Percentiles rank a stretch among this genome's conserved stretches.
Evolutionary conservation across 2,113 vertebrate species (phyloP).

Genomic region (Hippotragus niger): DNA sequence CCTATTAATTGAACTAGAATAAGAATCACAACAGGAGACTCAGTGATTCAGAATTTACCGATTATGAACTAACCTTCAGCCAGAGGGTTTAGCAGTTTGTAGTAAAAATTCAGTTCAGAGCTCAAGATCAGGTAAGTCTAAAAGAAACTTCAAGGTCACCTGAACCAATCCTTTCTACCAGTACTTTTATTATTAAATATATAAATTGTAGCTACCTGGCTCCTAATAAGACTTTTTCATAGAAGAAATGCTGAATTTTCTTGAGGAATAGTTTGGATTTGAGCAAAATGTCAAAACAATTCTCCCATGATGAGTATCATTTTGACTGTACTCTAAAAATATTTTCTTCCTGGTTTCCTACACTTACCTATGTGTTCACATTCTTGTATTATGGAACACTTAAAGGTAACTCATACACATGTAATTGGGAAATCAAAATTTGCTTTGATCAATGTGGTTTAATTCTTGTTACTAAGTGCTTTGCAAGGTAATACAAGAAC

Average conservation of each 20-base stretch:
- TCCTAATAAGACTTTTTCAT: constrained; percentile 32
- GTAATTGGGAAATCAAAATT: neutral
- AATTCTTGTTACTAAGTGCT: constrained; percentile 24
- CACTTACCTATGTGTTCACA: neutral
- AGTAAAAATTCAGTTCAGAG: constrained; percentile 16
- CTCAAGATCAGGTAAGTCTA: neutral
- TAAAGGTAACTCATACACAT: neutral
- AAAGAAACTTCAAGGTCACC: constrained; percentile 2
- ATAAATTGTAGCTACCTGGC: neutral
- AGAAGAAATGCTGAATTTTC: constrained; percentile 7
- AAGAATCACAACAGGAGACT: neutral
- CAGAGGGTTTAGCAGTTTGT: neutral
- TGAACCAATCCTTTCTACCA: neutral
- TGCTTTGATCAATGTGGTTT: neutral
- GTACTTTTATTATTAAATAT: neutral
- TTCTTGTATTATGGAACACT: neutral
- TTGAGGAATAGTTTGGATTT: neutral
- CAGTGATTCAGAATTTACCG: neutral
- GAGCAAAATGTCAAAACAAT: neutral
- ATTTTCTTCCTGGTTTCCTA: neutral
- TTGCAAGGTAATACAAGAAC: neutral
- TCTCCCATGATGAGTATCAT: neutral
- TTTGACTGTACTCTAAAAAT: neutral
- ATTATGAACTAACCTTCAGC: neutral
- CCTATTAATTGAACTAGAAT: neutral